Conservation (phyloP, 1,140 invertebrate species). For the Heliconius melpomene region DNA sequence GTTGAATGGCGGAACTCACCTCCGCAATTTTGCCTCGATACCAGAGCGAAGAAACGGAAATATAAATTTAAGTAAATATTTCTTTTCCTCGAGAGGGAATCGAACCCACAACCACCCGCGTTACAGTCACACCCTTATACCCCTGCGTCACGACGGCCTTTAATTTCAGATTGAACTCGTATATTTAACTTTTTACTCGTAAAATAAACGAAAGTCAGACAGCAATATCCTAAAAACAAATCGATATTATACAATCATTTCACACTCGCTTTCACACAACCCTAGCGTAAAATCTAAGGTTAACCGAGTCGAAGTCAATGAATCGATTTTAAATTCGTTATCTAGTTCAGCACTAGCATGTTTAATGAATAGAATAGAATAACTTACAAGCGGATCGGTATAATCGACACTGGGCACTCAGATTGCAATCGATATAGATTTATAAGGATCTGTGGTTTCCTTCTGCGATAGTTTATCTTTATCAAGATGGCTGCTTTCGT, state of each 20-base stretch:
- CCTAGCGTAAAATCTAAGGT: conserved; percentile 51
- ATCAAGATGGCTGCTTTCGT: conserved; percentile 52
- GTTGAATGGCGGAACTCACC: no score
- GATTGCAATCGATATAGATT: conserved; percentile 75
- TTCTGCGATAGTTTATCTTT: conserved; percentile 58
- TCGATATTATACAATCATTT: not conserved
- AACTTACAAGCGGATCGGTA: conserved; percentile 73
- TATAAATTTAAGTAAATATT: no score
- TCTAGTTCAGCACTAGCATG: conserved; percentile 62
- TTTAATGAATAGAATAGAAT: conserved; percentile 76
- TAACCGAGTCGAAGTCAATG: conserved; percentile 62
- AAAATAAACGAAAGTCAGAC: not conserved
- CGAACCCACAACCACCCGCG: no score
- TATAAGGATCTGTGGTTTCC: conserved; percentile 76
- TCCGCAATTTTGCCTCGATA: no score
- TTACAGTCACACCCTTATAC: no score
- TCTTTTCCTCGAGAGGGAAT: no score
- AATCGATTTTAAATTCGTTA: conserved; percentile 71
- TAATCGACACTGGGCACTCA: conserved; percentile 77
- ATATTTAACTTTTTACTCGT: no score
- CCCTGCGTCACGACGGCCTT: no score
- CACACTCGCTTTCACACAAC: conserved; percentile 42
- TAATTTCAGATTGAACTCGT: no score
- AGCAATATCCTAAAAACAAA: not conserved
- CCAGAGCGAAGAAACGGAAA: no score